Conservation (phyloP, 2,113 vertebrate species). For the Ramphastos sulfuratus region DNA sequence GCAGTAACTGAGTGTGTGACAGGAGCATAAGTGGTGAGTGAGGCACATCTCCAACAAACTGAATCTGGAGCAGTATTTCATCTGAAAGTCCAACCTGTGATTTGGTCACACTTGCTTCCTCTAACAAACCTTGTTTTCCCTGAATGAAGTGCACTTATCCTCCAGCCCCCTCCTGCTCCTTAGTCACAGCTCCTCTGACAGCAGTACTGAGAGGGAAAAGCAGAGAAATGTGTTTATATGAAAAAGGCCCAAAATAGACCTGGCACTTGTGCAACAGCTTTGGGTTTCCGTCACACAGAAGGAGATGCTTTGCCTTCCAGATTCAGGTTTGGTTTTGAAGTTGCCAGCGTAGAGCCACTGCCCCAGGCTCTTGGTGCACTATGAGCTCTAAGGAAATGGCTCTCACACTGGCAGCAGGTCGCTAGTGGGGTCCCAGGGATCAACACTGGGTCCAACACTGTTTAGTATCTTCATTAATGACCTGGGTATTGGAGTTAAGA, state of each 20-base stretch:
- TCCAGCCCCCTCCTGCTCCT: neutral
- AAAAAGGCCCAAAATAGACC: neutral
- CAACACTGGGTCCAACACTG: too few relatives aligned
- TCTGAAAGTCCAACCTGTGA: neutral
- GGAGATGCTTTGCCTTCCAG: neutral
- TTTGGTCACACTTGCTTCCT: neutral
- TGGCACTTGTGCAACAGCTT: rapidly evolving
- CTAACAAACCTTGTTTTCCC: neutral
- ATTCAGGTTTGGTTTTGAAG: neutral
- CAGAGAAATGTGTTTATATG: neutral
- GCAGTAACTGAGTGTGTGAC: rapidly evolving
- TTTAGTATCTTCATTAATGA: too few relatives aligned
- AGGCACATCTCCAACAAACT: neutral
- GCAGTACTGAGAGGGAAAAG: neutral
- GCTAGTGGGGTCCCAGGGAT: too few relatives aligned
- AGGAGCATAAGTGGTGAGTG: neutral
- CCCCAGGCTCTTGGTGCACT: neutral
- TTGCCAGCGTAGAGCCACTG: neutral
- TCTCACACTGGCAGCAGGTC: neutral
- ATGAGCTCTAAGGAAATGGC: neutral
- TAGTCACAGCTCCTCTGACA: neutral
- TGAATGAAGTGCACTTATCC: neutral
- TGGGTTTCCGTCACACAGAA: neutral
- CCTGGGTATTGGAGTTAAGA: too few relatives aligned
- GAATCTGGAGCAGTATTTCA: neutral